phyloP scores from a whole-genome alignment of 2,888 invertebrate species.

The Anodontia alba region DNA sequence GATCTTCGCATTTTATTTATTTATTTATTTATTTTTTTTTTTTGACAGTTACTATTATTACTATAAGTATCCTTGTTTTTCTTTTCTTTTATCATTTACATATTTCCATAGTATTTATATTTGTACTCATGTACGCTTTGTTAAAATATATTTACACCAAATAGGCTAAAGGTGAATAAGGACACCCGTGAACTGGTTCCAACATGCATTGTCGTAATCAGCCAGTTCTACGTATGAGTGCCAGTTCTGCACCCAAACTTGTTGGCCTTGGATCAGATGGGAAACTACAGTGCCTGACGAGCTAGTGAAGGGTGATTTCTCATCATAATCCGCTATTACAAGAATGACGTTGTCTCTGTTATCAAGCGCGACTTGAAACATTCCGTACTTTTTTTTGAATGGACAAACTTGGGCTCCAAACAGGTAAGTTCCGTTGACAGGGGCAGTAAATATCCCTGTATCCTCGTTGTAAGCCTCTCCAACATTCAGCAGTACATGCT shows the following conservation, averaged over 20 bases:
- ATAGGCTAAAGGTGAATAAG: not conserved
- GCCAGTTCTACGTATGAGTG: not conserved
- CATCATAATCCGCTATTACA: not conserved
- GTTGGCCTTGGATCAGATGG: not conserved
- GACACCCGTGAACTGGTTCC: not conserved
- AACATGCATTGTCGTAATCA: not conserved
- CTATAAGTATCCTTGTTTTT: too few species aligned
- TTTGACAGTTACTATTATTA: too few species aligned
- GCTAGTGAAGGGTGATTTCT: not conserved
- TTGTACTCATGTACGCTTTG: too few species aligned
- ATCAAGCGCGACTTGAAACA: not conserved
- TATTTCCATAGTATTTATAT: too few species aligned
- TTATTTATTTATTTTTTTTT: too few species aligned
- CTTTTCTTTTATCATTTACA: too few species aligned
- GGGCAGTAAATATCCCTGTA: slow-evolving; percentile 53
- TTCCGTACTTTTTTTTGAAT: not conserved
- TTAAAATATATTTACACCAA: too few species aligned
- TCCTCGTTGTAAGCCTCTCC: slow-evolving; percentile 49
- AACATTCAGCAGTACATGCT: slow-evolving; percentile 43
- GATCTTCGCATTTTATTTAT: too few species aligned
- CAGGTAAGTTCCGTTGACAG: slow-evolving; percentile 45
- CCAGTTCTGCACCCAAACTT: not conserved
- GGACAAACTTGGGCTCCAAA: slow-evolving; percentile 20
- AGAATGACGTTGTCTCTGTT: not conserved
- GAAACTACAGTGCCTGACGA: not conserved